Evolutionary conservation across 2,888 invertebrate genomes (phyloP).

Genomic region (Epinotia demarniana): DNA sequence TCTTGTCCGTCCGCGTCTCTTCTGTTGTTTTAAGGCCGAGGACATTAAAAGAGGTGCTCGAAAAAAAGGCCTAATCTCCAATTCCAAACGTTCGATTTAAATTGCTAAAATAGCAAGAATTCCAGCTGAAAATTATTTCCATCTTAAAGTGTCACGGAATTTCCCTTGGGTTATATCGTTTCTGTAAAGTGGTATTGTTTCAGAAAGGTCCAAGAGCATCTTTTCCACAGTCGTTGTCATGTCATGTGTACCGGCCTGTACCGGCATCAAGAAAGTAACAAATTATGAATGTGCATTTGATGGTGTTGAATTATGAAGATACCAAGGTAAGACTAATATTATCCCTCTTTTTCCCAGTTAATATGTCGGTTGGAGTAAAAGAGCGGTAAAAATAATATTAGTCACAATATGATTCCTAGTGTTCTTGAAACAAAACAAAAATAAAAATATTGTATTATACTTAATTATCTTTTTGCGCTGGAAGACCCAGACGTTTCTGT

Average conservation of each 20-base stretch:
- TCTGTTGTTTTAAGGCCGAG: conserved; percentile 8
- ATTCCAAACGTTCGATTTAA: not conserved
- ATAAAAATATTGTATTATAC: no score
- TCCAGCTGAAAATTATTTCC: not conserved
- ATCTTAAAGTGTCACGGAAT: no score
- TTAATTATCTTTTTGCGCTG: no score
- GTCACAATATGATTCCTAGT: not conserved
- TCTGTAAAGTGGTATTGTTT: no score
- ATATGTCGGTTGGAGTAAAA: not conserved
- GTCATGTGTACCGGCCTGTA: not conserved
- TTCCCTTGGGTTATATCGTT: no score
- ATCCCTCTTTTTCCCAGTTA: not conserved
- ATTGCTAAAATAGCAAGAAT: not conserved
- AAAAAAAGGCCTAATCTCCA: not conserved
- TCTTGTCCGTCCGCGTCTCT: conserved; percentile 16
- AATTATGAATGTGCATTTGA: not conserved
- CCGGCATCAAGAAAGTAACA: not conserved
- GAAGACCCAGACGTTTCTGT: no score
- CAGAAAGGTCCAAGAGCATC: conserved; percentile 5
- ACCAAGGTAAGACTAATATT: not conserved
- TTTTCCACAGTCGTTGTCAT: not conserved
- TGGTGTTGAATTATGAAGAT: not conserved
- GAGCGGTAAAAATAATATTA: not conserved
- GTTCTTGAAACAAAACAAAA: not conserved
- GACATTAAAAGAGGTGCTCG: conserved; percentile 7